Evolutionary conservation across 2,888 invertebrate species (phyloP), one percentile per base, ranked within the genome.

Genomic region (Anodontia alba): DNA sequence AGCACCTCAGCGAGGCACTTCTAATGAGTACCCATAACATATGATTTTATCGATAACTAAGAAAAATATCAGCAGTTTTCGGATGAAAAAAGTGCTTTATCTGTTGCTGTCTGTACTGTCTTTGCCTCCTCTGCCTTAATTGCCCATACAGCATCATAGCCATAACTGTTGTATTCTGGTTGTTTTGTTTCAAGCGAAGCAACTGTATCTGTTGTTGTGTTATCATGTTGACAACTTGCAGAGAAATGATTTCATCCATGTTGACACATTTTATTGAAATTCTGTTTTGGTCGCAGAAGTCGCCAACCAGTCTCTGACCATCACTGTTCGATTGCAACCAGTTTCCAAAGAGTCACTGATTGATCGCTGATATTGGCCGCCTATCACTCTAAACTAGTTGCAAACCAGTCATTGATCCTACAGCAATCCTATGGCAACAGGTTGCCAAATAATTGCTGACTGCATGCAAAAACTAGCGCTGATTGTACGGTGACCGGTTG

Each of bases 221-320:
- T n/a, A n/a, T n/a, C n/a, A n/a, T n/a, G n/a, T n/a, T n/a, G n/a
- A n/a, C n/a, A 42, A 42, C 42, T 42, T 42, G 7, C 8, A 42
- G 7, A 10, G 42, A 42, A 42, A 42, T 42, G 42, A 42, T 42
- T 42, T 42, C 49, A 49, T 49, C 20, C 49, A 15, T 49, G 49
- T 49, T 20, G 20, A 49, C 49, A 49, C 12, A 20, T 20, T 49
- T 10, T 20, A 49, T 20, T 49, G n/a, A 49, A 49, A 49, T 49
- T 49, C 3, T 20, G 8, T 49, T 49, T 49, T 49, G 49, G 20
- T 49, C 49, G 49, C 49, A 49, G 49, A 49, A 54, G 54, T 54
- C 54, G 26, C 54, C 54, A 54, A 54, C 5, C 54, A 54, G 54
- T 54, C 54, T 54, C 26, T n/a, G 54, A 26, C 26, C 54, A 54